Conservation (phyloP, 2,888 invertebrate species). For the Macrophya alboannulata region DNA sequence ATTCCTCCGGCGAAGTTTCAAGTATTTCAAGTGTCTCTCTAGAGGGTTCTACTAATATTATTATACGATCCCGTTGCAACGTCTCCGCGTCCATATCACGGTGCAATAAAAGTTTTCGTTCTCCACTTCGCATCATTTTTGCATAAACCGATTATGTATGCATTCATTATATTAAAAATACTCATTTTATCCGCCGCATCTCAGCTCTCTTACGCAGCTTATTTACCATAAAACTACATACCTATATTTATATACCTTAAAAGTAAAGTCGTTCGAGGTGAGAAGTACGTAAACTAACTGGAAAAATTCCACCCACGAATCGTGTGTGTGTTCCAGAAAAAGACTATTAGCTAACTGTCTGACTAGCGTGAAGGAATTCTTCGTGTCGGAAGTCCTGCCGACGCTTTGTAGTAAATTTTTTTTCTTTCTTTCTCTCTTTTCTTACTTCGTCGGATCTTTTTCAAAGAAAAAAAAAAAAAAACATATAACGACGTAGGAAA, state of each 20-base stretch:
- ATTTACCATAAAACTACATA: neutral
- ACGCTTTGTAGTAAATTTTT: neutral
- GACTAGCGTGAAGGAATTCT: conserved; percentile 31
- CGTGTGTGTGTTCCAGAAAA: conserved; percentile 21
- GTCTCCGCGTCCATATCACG: neutral
- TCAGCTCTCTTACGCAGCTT: too few relatives aligned
- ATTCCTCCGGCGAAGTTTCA: conserved; percentile 27
- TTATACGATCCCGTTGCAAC: conserved; percentile 40
- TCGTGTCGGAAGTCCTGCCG: conserved; percentile 3
- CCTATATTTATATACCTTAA: neutral
- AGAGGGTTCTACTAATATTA: conserved; percentile 41
- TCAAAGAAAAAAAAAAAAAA: too few relatives aligned
- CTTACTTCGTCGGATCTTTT: neutral
- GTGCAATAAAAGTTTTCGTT: conserved; percentile 39
- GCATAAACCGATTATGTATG: conserved; percentile 30
- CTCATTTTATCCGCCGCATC: neutral
- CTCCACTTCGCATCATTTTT: neutral
- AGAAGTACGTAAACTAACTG: conserved; percentile 2
- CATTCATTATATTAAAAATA: neutral
- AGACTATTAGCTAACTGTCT: conserved; percentile 38
- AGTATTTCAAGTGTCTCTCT: conserved; percentile 38
- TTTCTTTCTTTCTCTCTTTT: neutral
- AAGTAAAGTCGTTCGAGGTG: neutral
- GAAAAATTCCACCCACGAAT: conserved; percentile 29
- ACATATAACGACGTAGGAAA: neutral